Evolutionary conservation across 1,140 invertebrate species (phyloP).

Genomic region (Agraylea sexmaculata): DNA sequence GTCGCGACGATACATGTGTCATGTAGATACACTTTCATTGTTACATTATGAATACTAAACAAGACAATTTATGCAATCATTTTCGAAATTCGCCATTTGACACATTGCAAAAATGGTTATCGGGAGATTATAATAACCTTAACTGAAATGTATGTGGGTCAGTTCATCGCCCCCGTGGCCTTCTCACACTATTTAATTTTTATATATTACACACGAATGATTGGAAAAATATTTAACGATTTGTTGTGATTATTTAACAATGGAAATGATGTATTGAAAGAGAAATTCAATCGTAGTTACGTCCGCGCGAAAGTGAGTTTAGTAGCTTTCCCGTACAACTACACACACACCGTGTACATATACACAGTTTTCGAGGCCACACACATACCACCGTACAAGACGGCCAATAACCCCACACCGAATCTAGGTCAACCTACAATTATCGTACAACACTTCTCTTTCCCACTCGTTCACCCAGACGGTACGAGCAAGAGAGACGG

Average conservation of each 20-base stretch:
- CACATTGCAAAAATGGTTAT: too few species aligned
- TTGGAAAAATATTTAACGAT: background rate
- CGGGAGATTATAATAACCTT: too few species aligned
- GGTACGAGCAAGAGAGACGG: conserved; percentile 3
- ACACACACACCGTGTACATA: conserved; percentile 5
- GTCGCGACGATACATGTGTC: too few species aligned
- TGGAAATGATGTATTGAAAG: background rate
- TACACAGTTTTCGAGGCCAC: conserved; percentile 19
- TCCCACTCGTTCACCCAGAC: conserved; percentile 9
- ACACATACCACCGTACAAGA: conserved; percentile 8
- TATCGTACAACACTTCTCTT: conserved; percentile 7
- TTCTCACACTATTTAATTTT: background rate
- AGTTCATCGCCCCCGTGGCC: too few species aligned
- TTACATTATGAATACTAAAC: too few species aligned
- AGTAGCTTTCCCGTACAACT: too few species aligned
- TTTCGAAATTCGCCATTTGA: too few species aligned
- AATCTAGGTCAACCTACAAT: conserved; percentile 21
- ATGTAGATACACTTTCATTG: too few species aligned
- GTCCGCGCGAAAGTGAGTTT: too few species aligned
- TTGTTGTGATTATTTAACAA: background rate
- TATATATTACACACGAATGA: background rate
- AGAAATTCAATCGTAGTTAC: background rate
- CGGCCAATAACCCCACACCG: conserved; percentile 18
- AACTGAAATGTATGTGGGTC: too few species aligned
- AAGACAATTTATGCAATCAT: too few species aligned